phyloP scores from a whole-genome alignment of 1,140 invertebrate genomes.

The Bombus polaris region DNA sequence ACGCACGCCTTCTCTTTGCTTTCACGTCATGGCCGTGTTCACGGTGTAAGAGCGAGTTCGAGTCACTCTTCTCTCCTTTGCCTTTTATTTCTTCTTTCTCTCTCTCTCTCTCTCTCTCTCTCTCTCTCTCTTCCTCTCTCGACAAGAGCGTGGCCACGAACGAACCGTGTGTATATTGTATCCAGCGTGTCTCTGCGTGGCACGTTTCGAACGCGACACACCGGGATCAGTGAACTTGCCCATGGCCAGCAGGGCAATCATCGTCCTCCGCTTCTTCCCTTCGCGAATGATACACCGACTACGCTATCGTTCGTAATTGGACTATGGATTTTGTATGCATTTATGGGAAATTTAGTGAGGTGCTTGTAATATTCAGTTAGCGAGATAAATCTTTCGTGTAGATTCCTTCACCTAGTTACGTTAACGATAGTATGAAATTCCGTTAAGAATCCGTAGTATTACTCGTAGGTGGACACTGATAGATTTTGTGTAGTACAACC shows the following conservation, averaged over 20 bases:
- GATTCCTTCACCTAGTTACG: no score
- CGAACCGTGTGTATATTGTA: slow-evolving; percentile 1
- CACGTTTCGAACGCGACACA: slow-evolving; percentile 43
- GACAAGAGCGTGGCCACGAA: slow-evolving; percentile 17
- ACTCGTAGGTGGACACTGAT: no score
- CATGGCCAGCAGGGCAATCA: slow-evolving; percentile 62
- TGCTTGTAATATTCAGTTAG: no score
- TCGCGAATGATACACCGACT: slow-evolving; percentile 53
- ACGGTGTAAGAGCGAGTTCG: slow-evolving; percentile 42
- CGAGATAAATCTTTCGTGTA: no score
- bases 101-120: no score
- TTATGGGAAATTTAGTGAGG: no score
- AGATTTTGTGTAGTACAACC: no score
- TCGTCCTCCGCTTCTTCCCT: slow-evolving; percentile 39
- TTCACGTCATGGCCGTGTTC: slow-evolving; percentile 62
- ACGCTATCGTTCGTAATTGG: neutral
- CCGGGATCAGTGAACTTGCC: slow-evolving; percentile 67
- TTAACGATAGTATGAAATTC: no score
- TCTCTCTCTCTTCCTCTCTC: neutral
- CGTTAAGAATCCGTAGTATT: no score
- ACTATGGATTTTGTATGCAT: no score
- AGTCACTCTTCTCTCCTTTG: slow-evolving; percentile 12
- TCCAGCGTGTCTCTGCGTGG: slow-evolving; percentile 3
- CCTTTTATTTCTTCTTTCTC: neutral
- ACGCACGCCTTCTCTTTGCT: slow-evolving; percentile 59